These are phyloP conservation scores for Aphodius sticticus DNA, from an alignment of 2,888 invertebrate species.

Conservation along the genomic window DNA sequence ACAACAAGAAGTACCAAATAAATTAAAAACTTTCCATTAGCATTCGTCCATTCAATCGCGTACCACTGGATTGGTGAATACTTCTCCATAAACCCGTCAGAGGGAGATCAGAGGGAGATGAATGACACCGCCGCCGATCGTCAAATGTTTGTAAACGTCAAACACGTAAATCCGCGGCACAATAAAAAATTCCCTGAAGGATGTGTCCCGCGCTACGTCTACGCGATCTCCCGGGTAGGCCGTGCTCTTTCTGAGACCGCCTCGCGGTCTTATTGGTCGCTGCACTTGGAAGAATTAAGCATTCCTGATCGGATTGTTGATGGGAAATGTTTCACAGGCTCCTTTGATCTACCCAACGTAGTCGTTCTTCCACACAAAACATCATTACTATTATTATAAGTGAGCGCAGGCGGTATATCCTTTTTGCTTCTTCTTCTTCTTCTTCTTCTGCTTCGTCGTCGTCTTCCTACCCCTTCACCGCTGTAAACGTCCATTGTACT, in stretches of 20 bases:
- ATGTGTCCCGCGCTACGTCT: not conserved
- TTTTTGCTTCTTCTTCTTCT: conserved; percentile 29
- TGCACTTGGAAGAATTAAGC: conserved; percentile 42
- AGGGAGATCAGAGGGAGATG: not conserved
- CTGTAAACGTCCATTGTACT: conserved; percentile 23
- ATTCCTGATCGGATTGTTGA: conserved; percentile 47
- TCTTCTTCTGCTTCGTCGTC: conserved; percentile 26
- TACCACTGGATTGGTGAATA: no score
- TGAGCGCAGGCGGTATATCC: conserved; percentile 32
- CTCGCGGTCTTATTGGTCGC: conserved; percentile 44
- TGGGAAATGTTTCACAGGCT: conserved; percentile 46
- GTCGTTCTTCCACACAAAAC: not conserved
- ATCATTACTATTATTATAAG: conserved; percentile 39
- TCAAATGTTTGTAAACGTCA: conserved; percentile 15
- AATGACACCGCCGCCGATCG: conserved; percentile 6
- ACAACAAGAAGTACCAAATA: not conserved
- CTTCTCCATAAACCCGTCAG: not conserved
- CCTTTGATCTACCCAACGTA: conserved; percentile 33
- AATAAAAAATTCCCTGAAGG: not conserved
- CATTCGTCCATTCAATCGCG: not conserved
- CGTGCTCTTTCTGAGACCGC: conserved; percentile 44
- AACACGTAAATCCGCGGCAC: conserved; percentile 16
- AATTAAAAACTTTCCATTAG: not conserved
- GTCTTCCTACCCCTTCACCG: not conserved
- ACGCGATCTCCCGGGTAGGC: conserved; percentile 38